Evolutionary conservation across 2,888 invertebrate species (phyloP), one percentile per base, ranked within the genome.

Genomic region (Oscheius sp.): DNA sequence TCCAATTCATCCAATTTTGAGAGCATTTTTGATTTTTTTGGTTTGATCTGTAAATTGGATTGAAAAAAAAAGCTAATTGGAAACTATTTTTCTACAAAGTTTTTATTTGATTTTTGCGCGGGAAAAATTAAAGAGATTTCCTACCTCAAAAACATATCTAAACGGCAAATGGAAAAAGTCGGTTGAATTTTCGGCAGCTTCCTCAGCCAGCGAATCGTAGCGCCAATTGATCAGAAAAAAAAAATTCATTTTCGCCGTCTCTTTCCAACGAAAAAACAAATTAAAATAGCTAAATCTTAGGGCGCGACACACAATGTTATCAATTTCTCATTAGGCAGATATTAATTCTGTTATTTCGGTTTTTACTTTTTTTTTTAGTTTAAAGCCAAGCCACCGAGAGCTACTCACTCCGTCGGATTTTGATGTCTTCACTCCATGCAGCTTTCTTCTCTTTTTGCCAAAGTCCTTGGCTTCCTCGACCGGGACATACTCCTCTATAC

Each of bases 401-500:
- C n/a, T n/a, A 55, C 55, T 55, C 55, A 55, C 55, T 34, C 34
- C 55, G 20, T 61, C 61, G 27, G 42, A 23, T 31, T 55, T 33
- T n/a, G 50, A 23, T 5, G 33, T 55, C 34, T 39, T 58, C 17
- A 58, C 58, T 23, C 48, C 46, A 17, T 63, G 63, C 2, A 42
- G 29, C 17, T 45, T 61, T n/a, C 27, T 42, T 23, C 45, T 39
- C 17, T 58, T 58, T 27, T 17, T 39, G 15, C 25, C 61, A 8
- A 29, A 45, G 25, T 61, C 42, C 29, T 15, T 42, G 1, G 42
- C 61, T 29, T 61, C 61, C 27, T 61, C 61, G 37, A 71, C 65
- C 1, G 76, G 74, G 39, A 77, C 76, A 45, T 77, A 77, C 31
- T 74, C 76, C 39, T 77, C 76, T 1, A 77, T 71, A 69, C 76